Conservation (phyloP, 2,797 vertebrate genomes). For the Amniataba percoides region DNA sequence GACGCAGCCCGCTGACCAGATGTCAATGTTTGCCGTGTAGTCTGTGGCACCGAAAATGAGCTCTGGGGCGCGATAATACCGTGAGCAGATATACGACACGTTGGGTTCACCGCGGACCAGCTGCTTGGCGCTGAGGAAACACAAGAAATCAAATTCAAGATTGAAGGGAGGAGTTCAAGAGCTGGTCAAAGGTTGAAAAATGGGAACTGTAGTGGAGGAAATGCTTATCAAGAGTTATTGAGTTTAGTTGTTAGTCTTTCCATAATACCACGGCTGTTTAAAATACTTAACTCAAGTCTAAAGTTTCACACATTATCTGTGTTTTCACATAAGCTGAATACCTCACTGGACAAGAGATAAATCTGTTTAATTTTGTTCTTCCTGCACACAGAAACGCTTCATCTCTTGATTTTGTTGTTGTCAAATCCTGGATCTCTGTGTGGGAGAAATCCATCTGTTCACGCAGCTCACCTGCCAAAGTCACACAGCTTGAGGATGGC, state of each 20-base stretch:
- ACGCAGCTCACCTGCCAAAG: slow-evolving; percentile 90
- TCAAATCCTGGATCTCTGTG: neutral
- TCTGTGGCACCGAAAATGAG: slow-evolving; percentile 95
- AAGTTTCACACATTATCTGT: neutral
- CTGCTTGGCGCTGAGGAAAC: slow-evolving; percentile 89
- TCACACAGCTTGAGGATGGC: slow-evolving; percentile 94
- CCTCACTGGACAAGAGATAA: neutral
- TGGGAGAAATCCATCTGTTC: neutral
- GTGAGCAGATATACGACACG: slow-evolving; percentile 94
- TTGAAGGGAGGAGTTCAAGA: neutral
- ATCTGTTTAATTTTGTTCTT: neutral
- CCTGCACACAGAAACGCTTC: neutral
- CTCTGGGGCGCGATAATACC: slow-evolving; percentile 93
- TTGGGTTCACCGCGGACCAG: slow-evolving; percentile 93
- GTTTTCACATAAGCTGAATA: neutral
- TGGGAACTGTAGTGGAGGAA: neutral
- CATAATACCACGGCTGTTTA: neutral
- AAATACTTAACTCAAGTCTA: neutral
- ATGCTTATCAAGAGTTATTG: neutral
- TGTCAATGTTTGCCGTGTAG: slow-evolving; percentile 94
- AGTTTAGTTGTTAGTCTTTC: neutral
- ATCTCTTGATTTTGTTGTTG: neutral
- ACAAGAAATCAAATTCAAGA: slow-evolving; percentile 12
- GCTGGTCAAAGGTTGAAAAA: neutral
- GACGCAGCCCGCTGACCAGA: slow-evolving; percentile 95